These are phyloP conservation scores for Bhutanitis thaidina DNA, from an alignment of 2,888 invertebrate species.

Conservation along the genomic window DNA sequence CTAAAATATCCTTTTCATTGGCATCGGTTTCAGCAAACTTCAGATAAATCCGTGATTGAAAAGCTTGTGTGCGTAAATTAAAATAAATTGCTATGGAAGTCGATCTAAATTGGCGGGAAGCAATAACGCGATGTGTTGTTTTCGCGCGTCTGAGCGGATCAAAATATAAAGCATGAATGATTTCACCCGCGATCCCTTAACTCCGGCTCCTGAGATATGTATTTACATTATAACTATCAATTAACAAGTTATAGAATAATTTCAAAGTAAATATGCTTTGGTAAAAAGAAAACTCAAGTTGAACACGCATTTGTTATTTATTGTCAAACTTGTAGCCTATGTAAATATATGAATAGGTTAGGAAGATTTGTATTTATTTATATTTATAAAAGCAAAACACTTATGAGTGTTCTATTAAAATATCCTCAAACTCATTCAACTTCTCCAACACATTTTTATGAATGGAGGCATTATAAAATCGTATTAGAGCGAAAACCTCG, in stretches of 20 bases:
- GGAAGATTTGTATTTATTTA: too few relatives aligned
- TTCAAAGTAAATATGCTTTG: too few relatives aligned
- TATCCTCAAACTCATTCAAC: conserved; percentile 4
- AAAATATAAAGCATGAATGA: conserved; percentile 20
- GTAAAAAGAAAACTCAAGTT: too few relatives aligned
- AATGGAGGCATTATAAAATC: conserved; percentile 9
- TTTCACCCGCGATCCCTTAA: conserved; percentile 19
- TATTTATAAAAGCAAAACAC: too few relatives aligned
- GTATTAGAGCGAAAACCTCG: conserved; percentile 11
- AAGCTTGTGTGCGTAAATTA: conserved; percentile 8
- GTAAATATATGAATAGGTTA: too few relatives aligned
- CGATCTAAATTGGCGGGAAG: conserved; percentile 11
- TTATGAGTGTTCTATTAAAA: conserved; percentile 2
- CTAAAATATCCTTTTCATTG: too few relatives aligned
- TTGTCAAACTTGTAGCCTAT: too few relatives aligned
- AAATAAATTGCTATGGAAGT: conserved; percentile 6
- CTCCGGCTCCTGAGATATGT: neutral
- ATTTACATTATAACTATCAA: too few relatives aligned
- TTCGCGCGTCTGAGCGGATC: conserved; percentile 16
- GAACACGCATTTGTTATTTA: too few relatives aligned
- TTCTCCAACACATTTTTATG: conserved; percentile 5
- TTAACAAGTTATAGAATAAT: too few relatives aligned
- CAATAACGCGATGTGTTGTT: conserved; percentile 2
- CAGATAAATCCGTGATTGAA: conserved; percentile 2
- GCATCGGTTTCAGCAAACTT: neutral